Base-by-base conservation (phyloP, 2,888 invertebrate species). In the Abscondita cerata region DNA sequence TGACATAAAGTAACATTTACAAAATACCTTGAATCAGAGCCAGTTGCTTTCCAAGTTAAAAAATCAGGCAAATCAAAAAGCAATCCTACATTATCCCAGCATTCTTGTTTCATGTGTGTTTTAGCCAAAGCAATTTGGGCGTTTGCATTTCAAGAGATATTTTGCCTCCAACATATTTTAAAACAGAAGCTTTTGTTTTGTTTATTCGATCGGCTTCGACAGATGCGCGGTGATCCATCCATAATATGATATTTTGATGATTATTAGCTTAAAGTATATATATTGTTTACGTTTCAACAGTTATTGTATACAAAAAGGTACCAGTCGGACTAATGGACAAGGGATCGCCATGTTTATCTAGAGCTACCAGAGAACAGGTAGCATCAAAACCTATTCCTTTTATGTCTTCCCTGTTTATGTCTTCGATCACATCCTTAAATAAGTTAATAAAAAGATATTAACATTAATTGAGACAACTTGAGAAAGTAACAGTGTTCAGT, bases 91-190 rank as follows among this genome's bases (percentile, higher is more conserved):
- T 87, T 85, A 0, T 82, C 71, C 92, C 93, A 96, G 69, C 86
- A 86, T 2, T 83, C 76, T 0, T 85, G 79, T 3, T 71, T 74
- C 8, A 92, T 76, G 81, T 91, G 84, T 70, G 84, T 87, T 97
- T 97, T 1, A 98, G 77, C 98, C 98, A 98, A 20, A 96, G 79
- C 13, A 98, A 79, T 82, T 98, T 98, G 0, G 98, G 96, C 60
- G 92, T 90, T 84, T 98, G 89, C 96, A 98, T 98, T 85, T 98
- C 98, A n/a, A 95, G 83, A 0, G 96, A 97, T 4, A 98, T 91
- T 81, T 89, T 90, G 0, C 96, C 96, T 1, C 98, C 98, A 1
- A 95, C 93, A 81, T 90, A 93, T 71, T 90, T 86, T 0, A 98
- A 83, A 13, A 95, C 86, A 1, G 87, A 81, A 81, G 96, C 93